These are phyloP conservation scores for Exephanes ischioxanthus DNA, from an alignment of 2,888 invertebrate genomes.

Conservation along the genomic window DNA sequence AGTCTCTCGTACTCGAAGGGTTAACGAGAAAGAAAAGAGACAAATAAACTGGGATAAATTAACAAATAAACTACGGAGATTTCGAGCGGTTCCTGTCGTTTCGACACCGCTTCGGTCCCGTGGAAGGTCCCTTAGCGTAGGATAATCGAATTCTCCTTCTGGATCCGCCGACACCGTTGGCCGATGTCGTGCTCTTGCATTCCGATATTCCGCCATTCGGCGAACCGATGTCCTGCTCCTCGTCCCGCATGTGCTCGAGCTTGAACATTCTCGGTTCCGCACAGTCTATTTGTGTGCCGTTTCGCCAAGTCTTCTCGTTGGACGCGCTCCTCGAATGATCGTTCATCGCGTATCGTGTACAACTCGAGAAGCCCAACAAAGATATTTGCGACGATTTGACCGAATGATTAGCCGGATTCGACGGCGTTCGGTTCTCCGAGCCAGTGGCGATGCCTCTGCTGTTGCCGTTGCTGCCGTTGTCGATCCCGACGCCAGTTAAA, in stretches of 20 bases:
- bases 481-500: constrained; percentile 6
- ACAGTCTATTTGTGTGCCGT: constrained; percentile 18
- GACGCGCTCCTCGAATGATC: neutral
- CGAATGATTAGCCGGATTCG: neutral
- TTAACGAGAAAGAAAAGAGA: neutral
- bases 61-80: constrained; percentile 28
- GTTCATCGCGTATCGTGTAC: neutral
- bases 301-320: constrained; percentile 13
- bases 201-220: constrained; percentile 30
- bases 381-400: constrained; percentile 16
- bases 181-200: constrained; percentile 29
- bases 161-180: constrained; percentile 3
- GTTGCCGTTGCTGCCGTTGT: neutral
- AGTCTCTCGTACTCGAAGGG: no score
- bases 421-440: constrained; percentile 1
- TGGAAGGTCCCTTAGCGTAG: constrained; percentile 24
- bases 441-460: neutral
- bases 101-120: constrained; percentile 47
- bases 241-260: constrained; percentile 55
- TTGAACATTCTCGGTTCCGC: constrained; percentile 45
- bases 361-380: neutral
- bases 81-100: constrained; percentile 47
- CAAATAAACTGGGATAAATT: neutral
- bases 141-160: constrained; percentile 51
- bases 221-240: constrained; percentile 9